phyloP scores from a whole-genome alignment of 2,113 vertebrate genomes.

The Merops nubicus region DNA sequence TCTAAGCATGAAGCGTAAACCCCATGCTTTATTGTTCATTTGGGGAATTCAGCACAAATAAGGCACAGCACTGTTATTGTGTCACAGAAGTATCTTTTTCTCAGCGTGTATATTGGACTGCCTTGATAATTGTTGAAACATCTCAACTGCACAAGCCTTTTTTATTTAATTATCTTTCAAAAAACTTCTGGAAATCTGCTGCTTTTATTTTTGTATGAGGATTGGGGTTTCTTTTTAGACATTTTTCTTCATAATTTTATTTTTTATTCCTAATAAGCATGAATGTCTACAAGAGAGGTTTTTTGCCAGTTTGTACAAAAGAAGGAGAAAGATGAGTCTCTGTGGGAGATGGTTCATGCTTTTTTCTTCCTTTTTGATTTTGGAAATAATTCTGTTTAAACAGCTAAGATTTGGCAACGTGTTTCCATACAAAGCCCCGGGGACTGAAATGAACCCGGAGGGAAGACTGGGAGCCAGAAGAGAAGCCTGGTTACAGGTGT shows the following conservation, averaged over 20 bases:
- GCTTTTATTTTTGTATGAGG: not conserved
- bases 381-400: not conserved
- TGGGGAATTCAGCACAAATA: constrained; percentile 22
- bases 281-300: not conserved
- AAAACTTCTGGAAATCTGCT: not conserved
- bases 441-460: not conserved
- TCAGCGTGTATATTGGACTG: not conserved
- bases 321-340: not conserved
- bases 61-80: not conserved
- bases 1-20: not conserved
- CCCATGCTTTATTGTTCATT: not conserved
- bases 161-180: not conserved
- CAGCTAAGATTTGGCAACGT: not conserved
- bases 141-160: not conserved
- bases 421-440: not conserved
- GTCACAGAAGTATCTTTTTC: not conserved
- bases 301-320: not conserved
- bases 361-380: not conserved
- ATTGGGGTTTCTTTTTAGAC: not conserved
- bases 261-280: not conserved
- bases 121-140: not conserved
- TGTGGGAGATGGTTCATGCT: not conserved
- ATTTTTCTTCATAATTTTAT: not conserved
- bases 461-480: not conserved
- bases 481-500: not conserved